A percentile compares a stretch with the other conserved stretches of the same genome.
Conservation (phyloP, 2,888 invertebrate species). For the Gryllus longicercus region DNA sequence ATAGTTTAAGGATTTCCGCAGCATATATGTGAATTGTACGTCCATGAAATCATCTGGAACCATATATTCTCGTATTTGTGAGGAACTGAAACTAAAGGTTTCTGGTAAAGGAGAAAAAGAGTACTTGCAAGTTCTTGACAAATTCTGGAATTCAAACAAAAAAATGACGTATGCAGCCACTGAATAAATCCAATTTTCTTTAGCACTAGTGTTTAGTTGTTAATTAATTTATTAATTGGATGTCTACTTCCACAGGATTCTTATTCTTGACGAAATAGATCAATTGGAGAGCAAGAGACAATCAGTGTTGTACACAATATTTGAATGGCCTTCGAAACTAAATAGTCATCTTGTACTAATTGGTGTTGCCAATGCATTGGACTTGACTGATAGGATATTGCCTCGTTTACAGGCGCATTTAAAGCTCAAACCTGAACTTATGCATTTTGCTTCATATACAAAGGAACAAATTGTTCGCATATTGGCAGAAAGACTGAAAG, state of each 20-base stretch:
- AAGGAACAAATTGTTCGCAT: conserved; percentile 86
- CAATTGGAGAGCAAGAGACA: conserved; percentile 81
- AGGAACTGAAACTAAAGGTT: conserved; percentile 63
- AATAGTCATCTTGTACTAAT: conserved; percentile 72
- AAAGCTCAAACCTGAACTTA: conserved; percentile 66
- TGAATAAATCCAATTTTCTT: not conserved
- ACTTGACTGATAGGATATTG: conserved; percentile 85
- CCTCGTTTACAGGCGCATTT: conserved; percentile 79
- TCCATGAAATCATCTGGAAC: conserved; percentile 77
- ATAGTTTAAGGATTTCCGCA: conserved; percentile 49
- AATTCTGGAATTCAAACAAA: conserved; percentile 61
- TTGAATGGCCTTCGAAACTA: conserved; percentile 81
- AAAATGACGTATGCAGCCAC: conserved; percentile 65
- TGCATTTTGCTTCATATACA: conserved; percentile 90
- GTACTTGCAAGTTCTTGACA: conserved; percentile 63
- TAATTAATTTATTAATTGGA: not conserved
- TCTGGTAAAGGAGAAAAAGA: conserved; percentile 63
- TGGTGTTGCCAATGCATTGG: conserved; percentile 93
- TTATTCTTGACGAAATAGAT: conserved; percentile 94
- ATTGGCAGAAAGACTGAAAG: conserved; percentile 71
- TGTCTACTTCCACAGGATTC: conserved; percentile 52
- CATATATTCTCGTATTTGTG: conserved; percentile 74
- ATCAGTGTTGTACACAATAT: conserved; percentile 84
- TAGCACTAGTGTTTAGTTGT: conserved; percentile 28
- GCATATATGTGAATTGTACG: conserved; percentile 83